These are phyloP conservation scores for Drosophila aldrichi DNA, from an alignment of 2,888 invertebrate species.

Conservation along the genomic window DNA sequence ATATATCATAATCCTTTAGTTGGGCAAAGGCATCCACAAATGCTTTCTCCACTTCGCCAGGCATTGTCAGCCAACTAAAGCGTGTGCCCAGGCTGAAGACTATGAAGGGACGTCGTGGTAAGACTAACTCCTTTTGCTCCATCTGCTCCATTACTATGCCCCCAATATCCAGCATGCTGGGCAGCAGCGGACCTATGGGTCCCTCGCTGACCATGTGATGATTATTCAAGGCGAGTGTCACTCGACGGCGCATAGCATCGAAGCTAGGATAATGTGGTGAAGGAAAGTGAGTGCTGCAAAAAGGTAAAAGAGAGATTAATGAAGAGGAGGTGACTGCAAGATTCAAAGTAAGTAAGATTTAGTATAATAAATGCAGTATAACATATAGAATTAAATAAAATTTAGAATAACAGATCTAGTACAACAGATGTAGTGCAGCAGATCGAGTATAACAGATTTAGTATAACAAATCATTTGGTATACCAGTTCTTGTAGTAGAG, in stretches of 20 bases:
- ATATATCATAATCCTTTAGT: conserved; percentile 56
- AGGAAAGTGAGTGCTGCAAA: conserved; percentile 69
- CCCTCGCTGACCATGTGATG: conserved; percentile 81
- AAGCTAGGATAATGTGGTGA: conserved; percentile 68
- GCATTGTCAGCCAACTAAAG: conserved; percentile 56
- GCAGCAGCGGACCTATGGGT: conserved; percentile 75
- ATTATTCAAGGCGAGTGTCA: conserved; percentile 76
- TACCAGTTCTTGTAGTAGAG: no score
- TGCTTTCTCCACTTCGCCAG: conserved; percentile 14
- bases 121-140: neutral
- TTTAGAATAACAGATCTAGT: no score
- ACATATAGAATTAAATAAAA: no score
- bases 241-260: conserved; percentile 62
- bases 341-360: neutral
- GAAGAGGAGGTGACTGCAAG: accelerated
- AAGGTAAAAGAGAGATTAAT: neutral
- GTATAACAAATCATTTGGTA: no score
- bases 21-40: conserved; percentile 50
- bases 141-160: conserved; percentile 76
- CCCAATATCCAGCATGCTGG: conserved; percentile 79
- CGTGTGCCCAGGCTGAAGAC: conserved; percentile 69
- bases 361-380: no score
- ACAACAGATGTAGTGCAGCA: no score
- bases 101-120: conserved; percentile 58
- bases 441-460: no score